Evolutionary conservation across 2,113 vertebrate genomes (phyloP), one percentile per base, ranked within the genome.

Genomic region (Ramphastos sulfuratus): DNA sequence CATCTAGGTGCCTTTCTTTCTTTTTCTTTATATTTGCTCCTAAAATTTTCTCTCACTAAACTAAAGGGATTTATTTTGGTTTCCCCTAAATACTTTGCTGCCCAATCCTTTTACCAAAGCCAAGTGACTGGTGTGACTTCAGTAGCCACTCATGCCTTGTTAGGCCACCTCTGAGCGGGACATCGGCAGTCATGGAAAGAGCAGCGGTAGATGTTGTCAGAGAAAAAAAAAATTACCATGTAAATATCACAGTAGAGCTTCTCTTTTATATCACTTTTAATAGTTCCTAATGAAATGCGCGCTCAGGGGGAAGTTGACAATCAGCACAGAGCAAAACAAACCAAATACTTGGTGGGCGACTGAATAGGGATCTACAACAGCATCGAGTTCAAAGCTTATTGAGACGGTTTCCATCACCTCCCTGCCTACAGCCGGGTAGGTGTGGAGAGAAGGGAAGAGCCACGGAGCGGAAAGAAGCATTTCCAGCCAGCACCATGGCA

Each of bases 291-390:
- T 2, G 5, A 76, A 80, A 88, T 0, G 0, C 2, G 1, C 0
- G 1, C 58, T 30, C n/a, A 1, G 44, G 58, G 52, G 3, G 14
- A 66, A 5, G 37, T 31, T 59, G 85, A 4, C 50, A 25, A 19
- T 2, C 46, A 70, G 16, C 54, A 31, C 14, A 12, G 60, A 35
- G 30, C 37, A 7, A 79, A 78, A 24, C 1, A 3, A 61, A 44
- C 23, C 19, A 44, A 93, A 59, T 2, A 5, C 48, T 15, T 3
- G 2, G 50, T 6, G 71, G 27, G 67, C 3, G 1, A 33, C n/a
- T 1, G 25, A 25, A 54, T 6, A 20, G 0, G 3, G 39, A 39
- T 0, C 0, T n/a, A 6, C 1, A 4, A 9, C 3, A 0, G 7
- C 10, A 15, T 2, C 2, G 1, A 9, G 55, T 1, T 1, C 2